phyloP scores from a whole-genome alignment of 2,113 vertebrate genomes.

The Prietella phreatophila region DNA sequence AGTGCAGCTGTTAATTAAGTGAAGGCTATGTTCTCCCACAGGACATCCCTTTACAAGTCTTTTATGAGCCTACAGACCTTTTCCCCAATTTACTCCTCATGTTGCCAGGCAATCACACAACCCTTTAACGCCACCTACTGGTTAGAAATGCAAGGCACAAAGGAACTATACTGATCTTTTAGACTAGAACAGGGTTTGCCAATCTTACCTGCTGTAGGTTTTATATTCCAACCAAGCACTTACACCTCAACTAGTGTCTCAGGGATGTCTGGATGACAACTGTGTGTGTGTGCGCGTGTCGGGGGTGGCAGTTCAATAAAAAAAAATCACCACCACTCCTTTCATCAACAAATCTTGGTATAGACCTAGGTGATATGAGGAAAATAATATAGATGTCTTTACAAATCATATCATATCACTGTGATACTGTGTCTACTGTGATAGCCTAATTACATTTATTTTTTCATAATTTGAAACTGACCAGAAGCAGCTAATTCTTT shows the following conservation, averaged over 20 bases:
- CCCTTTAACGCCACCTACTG: conserved; percentile 48
- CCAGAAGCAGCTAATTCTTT: not conserved
- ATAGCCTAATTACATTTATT: not conserved
- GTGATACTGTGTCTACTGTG: not conserved
- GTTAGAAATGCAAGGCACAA: not conserved
- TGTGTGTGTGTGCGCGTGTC: too few species aligned
- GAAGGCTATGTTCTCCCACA: conserved; percentile 32
- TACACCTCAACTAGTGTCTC: not conserved
- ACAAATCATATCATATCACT: not conserved
- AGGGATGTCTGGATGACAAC: not conserved
- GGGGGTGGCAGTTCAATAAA: too few species aligned
- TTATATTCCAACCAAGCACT: not conserved
- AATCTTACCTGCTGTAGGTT: not conserved
- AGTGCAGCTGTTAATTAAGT: conserved; percentile 50
- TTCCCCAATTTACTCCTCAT: not conserved
- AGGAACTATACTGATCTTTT: not conserved
- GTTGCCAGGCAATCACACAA: not conserved
- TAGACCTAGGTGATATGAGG: not conserved
- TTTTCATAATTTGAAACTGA: not conserved
- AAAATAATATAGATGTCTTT: not conserved
- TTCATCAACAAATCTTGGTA: not conserved
- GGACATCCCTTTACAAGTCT: not conserved
- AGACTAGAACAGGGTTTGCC: not conserved
- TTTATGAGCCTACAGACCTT: not conserved
- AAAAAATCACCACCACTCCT: not conserved